Evolutionary conservation across 2,888 invertebrate genomes (phyloP), one percentile per base, ranked within the genome.

Genomic region (Cremastinae sp.): DNA sequence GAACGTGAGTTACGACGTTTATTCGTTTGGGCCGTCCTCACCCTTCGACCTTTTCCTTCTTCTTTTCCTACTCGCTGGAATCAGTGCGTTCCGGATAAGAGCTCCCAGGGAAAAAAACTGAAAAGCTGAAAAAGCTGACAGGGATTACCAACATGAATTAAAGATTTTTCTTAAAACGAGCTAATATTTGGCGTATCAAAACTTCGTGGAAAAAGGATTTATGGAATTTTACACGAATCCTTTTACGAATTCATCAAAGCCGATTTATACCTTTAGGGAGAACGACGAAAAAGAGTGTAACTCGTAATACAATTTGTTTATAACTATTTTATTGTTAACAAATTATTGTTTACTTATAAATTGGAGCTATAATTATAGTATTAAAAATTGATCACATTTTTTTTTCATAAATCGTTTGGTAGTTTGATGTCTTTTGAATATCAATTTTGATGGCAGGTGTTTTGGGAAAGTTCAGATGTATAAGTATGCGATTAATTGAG

Each of bases 1-100:
- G 85, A 87, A 85, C 86, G 86, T 85, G 86, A 87, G 84, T 87
- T 86, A 87, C 84, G 86, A 83, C 85, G 81, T 85, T 76, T 76
- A 76, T 73, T 72, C 72, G 68, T 51, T 68, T 12, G 43, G 51
- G 12, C 47, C 61, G 43, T 49, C 49, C 56, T 36, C 41, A 54
- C 61, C 53, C 28, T 28, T 28, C 28, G 28, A 28, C 28, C 28
- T 5, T 28, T 5, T 28, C 5, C 5, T 28, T 28, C 28, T 3
- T 28, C 28, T 28, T 28, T 5, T 28, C 5, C 28, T 28, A 12
- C 43, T 53, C 34, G 18, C 16, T 10, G 22, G 56, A 62, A 38
- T 20, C 56, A 45, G 54, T 12, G 36, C 36, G 2, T 18, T 43
- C 34, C 41, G 69, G 34, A 51, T 70, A 38, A 28, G 36, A 56